Base-by-base conservation (phyloP, 2,888 invertebrate genomes). In the Heliconius ismenius region DNA sequence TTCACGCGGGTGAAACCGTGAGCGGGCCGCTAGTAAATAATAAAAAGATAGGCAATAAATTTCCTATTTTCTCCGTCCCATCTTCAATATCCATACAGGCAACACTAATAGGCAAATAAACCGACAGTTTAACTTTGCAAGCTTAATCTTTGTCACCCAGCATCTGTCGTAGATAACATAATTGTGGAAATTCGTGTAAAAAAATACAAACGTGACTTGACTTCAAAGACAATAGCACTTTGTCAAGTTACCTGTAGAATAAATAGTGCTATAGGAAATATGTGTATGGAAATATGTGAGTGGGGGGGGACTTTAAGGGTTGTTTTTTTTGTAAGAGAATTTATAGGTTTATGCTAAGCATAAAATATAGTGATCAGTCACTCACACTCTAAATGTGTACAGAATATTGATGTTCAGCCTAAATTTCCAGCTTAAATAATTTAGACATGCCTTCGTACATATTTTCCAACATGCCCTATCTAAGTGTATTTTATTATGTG, bases 151-250 rank as follows among this genome's bases (percentile, higher is more conserved):
- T 64, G 64, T 72, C 64, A 64, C 36, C 68, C 70, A 60, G 65
- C 70, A 70, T 64, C 70, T 77, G 77, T 74, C 77, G 65, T 24
- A 74, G 70, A 64, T 77, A 74, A 70, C 64, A 49, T 63, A 69
- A 74, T 74, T 64, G 54, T 69, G 32, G 74, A 64, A 77, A 77
- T 77, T 73, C 74, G 74, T 69, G 74, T 70, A 77, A 70, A 28
- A 43, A 69, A 24, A n/a, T 58, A 70, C 21, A 21, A 49, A 49
- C 77, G 74, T 74, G 70, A 74, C n/a, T 13, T 49, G 70, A 70
- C 24, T 72, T 60, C 24, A 28, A 28, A 72, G n/a, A 24, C n/a
- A 58, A 54, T 9, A 21, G 21, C 15, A n/a, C 32, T 4, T 11
- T n/a, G 36, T 65, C n/a, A 36, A 13, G 13, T 36, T 65, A 21